These are phyloP conservation scores for Gallinago undulata DNA, from an alignment of 2,113 vertebrate species.

Conservation along the genomic window DNA sequence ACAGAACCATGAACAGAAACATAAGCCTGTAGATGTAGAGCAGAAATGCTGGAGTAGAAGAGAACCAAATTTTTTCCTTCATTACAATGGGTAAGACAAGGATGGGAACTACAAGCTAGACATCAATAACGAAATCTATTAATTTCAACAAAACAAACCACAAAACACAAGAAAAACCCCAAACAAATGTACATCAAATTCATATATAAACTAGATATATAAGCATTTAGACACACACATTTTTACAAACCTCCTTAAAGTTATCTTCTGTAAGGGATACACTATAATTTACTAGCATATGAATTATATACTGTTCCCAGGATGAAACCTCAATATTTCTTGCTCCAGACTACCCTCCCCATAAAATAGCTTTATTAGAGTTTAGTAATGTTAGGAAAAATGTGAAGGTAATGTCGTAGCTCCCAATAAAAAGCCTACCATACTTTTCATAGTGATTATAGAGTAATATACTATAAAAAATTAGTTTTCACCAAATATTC, in stretches of 20 bases:
- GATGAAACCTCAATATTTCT: constrained; percentile 62
- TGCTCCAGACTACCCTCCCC: constrained; percentile 19
- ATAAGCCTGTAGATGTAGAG: neutral
- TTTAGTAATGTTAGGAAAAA: constrained; percentile 35
- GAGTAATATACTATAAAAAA: constrained; percentile 61
- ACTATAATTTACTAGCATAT: constrained; percentile 59
- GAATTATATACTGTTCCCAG: constrained; percentile 58
- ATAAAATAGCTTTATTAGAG: constrained; percentile 68
- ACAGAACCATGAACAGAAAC: constrained; percentile 25
- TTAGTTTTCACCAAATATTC: constrained; percentile 43
- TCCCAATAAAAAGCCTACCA: constrained; percentile 47
- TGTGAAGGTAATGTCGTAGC: constrained; percentile 11
- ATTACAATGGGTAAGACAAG: neutral
- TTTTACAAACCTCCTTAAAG: constrained; percentile 20
- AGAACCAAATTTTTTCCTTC: constrained; percentile 48
- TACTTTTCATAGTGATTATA: constrained; percentile 52
- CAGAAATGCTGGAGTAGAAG: constrained; percentile 34
- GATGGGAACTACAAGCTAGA: constrained; percentile 20
- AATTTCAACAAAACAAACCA: constrained; percentile 58
- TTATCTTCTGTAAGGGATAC: constrained; percentile 54
- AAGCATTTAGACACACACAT: neutral
- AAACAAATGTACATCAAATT: neutral
- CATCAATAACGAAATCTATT: constrained; percentile 60
- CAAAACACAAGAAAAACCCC: constrained; percentile 34
- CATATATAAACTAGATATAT: neutral